A percentile compares a stretch with the other conserved stretches of the same genome.
Conservation (phyloP, 2,888 invertebrate genomes). For the Macroteleia sp. region DNA sequence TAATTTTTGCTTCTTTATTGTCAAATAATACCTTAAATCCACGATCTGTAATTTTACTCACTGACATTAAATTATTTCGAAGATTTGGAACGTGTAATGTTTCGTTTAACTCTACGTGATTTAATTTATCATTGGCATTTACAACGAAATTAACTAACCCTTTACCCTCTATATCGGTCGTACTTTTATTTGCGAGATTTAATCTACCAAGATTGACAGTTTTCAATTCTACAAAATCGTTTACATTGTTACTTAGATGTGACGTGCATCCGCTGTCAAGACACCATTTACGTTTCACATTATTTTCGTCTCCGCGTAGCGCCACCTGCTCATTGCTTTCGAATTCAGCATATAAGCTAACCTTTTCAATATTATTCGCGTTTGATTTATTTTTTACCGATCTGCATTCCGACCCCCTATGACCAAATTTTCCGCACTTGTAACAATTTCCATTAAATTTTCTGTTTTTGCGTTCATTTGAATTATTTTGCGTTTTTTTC, state of each 20-base stretch:
- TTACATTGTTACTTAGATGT: not conserved
- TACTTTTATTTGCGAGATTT: not conserved
- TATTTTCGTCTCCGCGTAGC: not conserved
- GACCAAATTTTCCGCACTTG: not conserved
- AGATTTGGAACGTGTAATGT: not conserved
- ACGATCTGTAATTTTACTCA: not conserved
- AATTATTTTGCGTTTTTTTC: not conserved
- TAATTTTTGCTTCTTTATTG: too few relatives aligned
- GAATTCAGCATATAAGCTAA: not conserved
- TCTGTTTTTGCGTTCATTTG: not conserved
- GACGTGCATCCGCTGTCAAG: conserved; percentile 9
- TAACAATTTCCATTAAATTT: not conserved
- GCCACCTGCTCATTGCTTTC: not conserved
- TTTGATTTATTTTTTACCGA: too few relatives aligned
- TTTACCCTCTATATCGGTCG: not conserved
- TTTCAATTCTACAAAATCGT: not conserved
- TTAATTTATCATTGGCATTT: not conserved
- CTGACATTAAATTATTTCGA: not conserved
- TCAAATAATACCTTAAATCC: too few relatives aligned
- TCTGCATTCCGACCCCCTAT: not conserved
- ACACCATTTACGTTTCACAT: not conserved
- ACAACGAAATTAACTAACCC: not conserved
- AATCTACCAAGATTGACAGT: not conserved
- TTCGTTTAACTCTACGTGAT: not conserved
- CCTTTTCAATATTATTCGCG: too few relatives aligned